Percentiles rank a stretch among this genome's conserved stretches.
Conservation (phyloP, 2,888 invertebrate species). For the Drosophila tanythrix region DNA sequence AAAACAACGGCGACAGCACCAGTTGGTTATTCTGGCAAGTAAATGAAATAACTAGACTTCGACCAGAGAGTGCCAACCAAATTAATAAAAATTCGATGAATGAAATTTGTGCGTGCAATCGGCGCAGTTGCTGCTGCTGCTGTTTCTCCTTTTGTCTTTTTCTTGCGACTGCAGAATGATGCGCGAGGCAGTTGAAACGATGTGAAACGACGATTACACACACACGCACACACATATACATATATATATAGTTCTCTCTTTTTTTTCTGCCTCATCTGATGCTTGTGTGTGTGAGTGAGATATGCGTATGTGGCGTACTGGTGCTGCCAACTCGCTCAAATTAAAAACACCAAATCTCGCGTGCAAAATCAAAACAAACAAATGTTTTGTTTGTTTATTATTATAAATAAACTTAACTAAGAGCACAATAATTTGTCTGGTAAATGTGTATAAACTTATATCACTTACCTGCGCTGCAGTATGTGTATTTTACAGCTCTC, state of each 20-base stretch:
- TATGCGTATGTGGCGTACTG: constrained; percentile 66
- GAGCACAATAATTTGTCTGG: background rate
- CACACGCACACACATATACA: constrained; percentile 38
- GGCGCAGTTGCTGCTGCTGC: constrained; percentile 31
- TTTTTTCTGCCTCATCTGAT: constrained; percentile 52
- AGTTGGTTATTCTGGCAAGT: constrained; percentile 72
- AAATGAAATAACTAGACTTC: constrained; percentile 83
- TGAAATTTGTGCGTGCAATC: constrained; percentile 64
- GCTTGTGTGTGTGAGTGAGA: constrained; percentile 73
- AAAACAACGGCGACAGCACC: constrained; percentile 74
- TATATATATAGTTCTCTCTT: constrained; percentile 65
- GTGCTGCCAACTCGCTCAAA: constrained; percentile 58
- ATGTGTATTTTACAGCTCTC: constrained; percentile 8
- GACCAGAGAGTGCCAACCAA: constrained; percentile 48
- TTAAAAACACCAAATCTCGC: constrained; percentile 34
- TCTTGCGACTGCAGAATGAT: constrained; percentile 76
- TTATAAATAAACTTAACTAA: background rate
- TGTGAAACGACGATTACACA: constrained; percentile 56
- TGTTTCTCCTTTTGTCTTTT: constrained; percentile 80
- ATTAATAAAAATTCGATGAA: constrained; percentile 75
- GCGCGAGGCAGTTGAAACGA: constrained; percentile 70
- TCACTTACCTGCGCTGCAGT: constrained; percentile 31
- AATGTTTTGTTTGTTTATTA: background rate
- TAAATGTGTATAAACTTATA: background rate
- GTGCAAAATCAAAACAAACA: constrained; percentile 26